phyloP scores from a whole-genome alignment of 2,113 vertebrate species.

The Misgurnus mizolepis region DNA sequence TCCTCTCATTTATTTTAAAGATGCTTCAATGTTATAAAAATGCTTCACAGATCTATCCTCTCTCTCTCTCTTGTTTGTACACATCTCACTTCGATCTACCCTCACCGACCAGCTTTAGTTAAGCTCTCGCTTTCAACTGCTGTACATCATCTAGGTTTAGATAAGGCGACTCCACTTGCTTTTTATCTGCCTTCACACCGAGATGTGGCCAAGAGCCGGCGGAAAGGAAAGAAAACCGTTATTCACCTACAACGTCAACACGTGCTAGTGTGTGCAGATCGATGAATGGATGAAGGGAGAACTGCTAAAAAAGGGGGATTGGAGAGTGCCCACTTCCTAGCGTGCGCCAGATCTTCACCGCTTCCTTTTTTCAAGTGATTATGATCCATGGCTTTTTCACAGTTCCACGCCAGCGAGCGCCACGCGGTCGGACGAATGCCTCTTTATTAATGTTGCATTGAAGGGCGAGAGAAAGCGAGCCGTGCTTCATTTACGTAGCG shows the following conservation, averaged over 20 bases:
- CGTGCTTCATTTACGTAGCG: constrained; percentile 59
- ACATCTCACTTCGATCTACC: constrained; percentile 52
- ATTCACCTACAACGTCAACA: constrained; percentile 52
- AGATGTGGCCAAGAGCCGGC: constrained; percentile 54
- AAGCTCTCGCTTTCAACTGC: constrained; percentile 63
- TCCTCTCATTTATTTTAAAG: background rate
- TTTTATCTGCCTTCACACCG: constrained; percentile 67
- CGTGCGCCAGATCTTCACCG: constrained; percentile 51
- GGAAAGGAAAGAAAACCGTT: constrained; percentile 42
- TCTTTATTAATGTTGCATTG: constrained; percentile 69
- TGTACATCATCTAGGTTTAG: constrained; percentile 58
- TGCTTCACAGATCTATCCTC: background rate
- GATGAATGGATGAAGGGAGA: constrained; percentile 9
- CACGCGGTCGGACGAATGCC: constrained; percentile 66
- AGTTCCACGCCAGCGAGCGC: constrained; percentile 61
- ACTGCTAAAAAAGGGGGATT: background rate
- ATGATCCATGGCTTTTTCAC: constrained; percentile 66
- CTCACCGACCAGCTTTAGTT: constrained; percentile 55
- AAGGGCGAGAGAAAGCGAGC: constrained; percentile 41
- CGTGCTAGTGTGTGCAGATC: constrained; percentile 43
- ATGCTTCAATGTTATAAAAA: background rate
- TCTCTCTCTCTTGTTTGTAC: constrained; percentile 35
- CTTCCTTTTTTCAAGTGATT: constrained; percentile 68
- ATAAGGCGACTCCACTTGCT: constrained; percentile 70
- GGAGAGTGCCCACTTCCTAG: constrained; percentile 43